phyloP scores from a whole-genome alignment of 2,888 invertebrate species.

The Eucera pruinosa region DNA sequence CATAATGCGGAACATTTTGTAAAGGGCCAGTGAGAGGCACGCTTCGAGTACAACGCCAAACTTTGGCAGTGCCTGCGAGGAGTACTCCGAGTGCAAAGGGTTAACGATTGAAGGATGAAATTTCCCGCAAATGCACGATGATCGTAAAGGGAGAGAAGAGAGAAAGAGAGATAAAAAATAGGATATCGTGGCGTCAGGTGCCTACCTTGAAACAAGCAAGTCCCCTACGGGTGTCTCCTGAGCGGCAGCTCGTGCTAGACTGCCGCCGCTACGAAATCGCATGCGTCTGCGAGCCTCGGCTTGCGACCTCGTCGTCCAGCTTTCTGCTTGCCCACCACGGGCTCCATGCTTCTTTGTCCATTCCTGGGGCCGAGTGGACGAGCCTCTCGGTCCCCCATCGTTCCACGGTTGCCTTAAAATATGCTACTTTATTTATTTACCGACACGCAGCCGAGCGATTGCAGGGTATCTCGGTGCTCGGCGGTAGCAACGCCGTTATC shows the following conservation, averaged over 20 bases:
- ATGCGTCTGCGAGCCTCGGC: conserved; percentile 67
- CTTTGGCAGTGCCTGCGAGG: too few relatives aligned
- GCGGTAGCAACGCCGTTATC: conserved; percentile 2
- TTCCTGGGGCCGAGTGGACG: conserved; percentile 22
- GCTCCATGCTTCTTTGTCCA: conserved; percentile 42
- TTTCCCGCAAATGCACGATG: background rate
- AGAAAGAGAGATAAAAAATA: too few relatives aligned
- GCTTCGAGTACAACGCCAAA: too few relatives aligned
- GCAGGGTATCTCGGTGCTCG: conserved; percentile 9
- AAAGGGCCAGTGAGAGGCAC: too few relatives aligned
- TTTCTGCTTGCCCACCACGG: conserved; percentile 39
- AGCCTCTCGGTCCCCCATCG: conserved; percentile 8
- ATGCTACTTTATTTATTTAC: conserved; percentile 40
- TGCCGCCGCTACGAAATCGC: conserved; percentile 75
- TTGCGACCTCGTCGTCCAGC: conserved; percentile 49
- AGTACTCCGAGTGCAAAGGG: too few relatives aligned
- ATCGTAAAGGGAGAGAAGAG: background rate
- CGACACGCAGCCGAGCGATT: conserved; percentile 7
- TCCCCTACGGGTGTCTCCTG: conserved; percentile 81
- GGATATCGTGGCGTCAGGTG: conserved; percentile 20
- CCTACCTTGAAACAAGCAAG: conserved; percentile 78
- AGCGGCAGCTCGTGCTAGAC: conserved; percentile 83
- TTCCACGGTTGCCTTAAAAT: conserved; percentile 26
- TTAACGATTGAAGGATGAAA: too few relatives aligned
- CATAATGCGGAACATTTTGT: too few relatives aligned